Evolutionary conservation across 2,113 vertebrate species (phyloP).

Genomic region (Corythoichthys intestinalis): DNA sequence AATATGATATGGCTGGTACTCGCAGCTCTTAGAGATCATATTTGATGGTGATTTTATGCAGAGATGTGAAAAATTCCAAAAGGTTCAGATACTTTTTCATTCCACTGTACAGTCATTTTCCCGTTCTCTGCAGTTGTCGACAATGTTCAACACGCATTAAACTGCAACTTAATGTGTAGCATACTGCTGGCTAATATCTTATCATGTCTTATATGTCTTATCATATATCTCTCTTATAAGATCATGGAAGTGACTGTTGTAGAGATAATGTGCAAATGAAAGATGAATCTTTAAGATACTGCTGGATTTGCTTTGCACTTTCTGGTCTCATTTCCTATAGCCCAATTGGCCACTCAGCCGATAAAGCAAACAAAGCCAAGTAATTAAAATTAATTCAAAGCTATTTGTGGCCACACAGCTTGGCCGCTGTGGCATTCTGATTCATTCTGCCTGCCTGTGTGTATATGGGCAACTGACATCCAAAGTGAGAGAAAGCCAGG

Average conservation of each 20-base stretch:
- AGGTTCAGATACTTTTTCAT: too few species aligned
- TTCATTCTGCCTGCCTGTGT: slow-evolving; percentile 23
- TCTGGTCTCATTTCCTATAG: slow-evolving; percentile 6
- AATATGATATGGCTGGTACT: too few species aligned
- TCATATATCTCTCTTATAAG: not conserved
- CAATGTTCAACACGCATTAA: not conserved
- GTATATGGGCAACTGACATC: slow-evolving; percentile 29
- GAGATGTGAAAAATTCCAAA: too few species aligned
- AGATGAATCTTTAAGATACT: not conserved
- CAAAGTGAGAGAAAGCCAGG: not conserved
- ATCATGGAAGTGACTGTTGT: not conserved
- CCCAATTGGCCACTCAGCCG: slow-evolving; percentile 1
- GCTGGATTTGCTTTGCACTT: not conserved
- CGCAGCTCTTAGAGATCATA: too few species aligned
- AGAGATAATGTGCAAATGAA: not conserved
- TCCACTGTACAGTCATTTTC: too few species aligned
- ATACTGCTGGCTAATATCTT: not conserved
- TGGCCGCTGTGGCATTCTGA: slow-evolving; percentile 17
- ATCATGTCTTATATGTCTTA: not conserved
- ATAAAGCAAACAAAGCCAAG: not conserved
- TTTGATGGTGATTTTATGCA: too few species aligned
- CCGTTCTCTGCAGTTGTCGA: not conserved
- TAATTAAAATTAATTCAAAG: slow-evolving; percentile 29
- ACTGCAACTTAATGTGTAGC: not conserved
- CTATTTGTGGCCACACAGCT: slow-evolving; percentile 25